Evolutionary conservation across 2,113 vertebrate genomes (phyloP).

Genomic region (Marmota flaviventris): DNA sequence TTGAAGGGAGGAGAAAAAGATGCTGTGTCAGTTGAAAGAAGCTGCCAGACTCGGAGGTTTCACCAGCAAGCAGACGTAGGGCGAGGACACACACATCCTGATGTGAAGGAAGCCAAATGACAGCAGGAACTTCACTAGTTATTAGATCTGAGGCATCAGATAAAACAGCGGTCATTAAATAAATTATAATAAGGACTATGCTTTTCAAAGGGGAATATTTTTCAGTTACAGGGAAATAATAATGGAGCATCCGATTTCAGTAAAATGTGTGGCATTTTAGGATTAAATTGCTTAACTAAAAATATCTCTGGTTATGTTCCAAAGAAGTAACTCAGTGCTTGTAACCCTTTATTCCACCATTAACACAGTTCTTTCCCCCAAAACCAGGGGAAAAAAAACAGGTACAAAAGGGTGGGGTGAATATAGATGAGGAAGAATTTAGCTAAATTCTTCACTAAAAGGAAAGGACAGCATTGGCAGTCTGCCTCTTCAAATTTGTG

Average conservation of each 20-base stretch:
- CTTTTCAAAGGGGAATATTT: slow-evolving; percentile 38
- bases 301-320: not conserved
- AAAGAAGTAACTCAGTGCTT: not conserved
- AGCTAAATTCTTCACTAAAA: not conserved
- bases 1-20: slow-evolving; percentile 58
- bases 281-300: slow-evolving; percentile 43
- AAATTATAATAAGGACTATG: not conserved
- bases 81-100: not conserved
- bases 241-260: not conserved
- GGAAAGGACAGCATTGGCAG: not conserved
- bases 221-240: slow-evolving; percentile 33
- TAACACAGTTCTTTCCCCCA: not conserved
- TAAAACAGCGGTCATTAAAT: slow-evolving; percentile 9
- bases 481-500: not conserved
- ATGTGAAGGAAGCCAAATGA: not conserved
- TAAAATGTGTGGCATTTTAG: slow-evolving; percentile 20
- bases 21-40: slow-evolving; percentile 23
- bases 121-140: not conserved
- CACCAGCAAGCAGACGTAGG: slow-evolving; percentile 53
- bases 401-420: not conserved
- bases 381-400: not conserved
- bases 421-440: not conserved
- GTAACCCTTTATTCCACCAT: not conserved
- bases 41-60: slow-evolving; percentile 6
- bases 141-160: not conserved